A percentile compares a stretch with the other conserved stretches of the same genome.
phyloP scores from a whole-genome alignment of 1,140 invertebrate species.

The Drosophila leontia region DNA sequence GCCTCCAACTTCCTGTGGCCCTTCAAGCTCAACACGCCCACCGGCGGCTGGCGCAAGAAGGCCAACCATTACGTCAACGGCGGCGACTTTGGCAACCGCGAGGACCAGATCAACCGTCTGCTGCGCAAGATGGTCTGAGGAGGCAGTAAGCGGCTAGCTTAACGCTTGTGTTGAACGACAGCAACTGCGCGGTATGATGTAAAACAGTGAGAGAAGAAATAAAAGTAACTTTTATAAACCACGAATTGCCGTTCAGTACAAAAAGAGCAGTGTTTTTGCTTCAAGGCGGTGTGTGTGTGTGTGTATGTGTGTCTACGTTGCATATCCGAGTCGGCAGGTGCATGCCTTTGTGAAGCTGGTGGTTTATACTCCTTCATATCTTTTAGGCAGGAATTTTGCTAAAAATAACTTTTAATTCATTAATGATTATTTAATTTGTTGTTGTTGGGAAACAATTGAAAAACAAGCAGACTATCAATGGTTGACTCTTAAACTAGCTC shows the following conservation, averaged over 20 bases:
- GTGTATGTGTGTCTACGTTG: conserved; percentile 4
- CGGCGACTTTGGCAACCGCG: conserved; percentile 99
- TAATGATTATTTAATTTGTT: background rate
- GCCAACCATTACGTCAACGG: conserved; percentile 99
- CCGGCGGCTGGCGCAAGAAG: conserved; percentile 99
- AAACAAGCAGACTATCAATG: too few species aligned
- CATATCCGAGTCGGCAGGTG: background rate
- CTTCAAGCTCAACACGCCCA: conserved; percentile 99
- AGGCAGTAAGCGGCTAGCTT: conserved; percentile 1
- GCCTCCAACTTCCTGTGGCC: conserved; percentile 99
- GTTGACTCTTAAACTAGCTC: too few species aligned
- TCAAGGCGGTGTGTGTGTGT: background rate
- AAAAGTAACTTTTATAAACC: conserved; percentile 74
- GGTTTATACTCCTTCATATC: background rate
- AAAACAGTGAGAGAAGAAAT: conserved; percentile 73
- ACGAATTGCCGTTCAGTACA: conserved; percentile 55
- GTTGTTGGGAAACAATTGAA: background rate
- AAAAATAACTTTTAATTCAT: background rate
- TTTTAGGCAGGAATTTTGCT: too few species aligned
- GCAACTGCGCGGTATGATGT: conserved; percentile 59
- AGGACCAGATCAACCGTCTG: conserved; percentile 98
- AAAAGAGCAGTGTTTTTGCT: conserved; percentile 41
- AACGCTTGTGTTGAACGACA: conserved; percentile 40
- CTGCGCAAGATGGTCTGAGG: conserved; percentile 98
- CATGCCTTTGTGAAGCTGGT: background rate